Base-by-base conservation (phyloP, 2,888 invertebrate genomes). In the Lepetodrilus schrolli region DNA sequence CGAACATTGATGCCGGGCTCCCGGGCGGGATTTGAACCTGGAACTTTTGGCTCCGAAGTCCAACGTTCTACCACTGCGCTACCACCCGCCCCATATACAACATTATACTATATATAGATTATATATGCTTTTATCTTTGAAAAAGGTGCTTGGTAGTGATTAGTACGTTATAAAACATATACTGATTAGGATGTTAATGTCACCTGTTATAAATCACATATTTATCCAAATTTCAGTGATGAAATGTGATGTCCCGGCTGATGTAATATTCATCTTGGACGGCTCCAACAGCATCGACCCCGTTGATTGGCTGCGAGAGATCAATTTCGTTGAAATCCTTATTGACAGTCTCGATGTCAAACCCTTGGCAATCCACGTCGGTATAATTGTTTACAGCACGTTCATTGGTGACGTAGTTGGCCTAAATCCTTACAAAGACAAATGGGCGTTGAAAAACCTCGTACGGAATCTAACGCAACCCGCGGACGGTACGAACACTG, bases 221-320 rank as follows among this genome's bases (percentile, higher is more conserved):
- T 43, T 2, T 43, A 43, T 43, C 43, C 13, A 43, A 43, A 43
- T 76, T 77, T 23, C 73, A 84, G 84, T 78, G 69, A 71, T 79
- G 10, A 80, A 83, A 1, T 86, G 86, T 72, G 81, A 84, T 66
- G 81, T 82, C 4, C 84, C 86, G 1, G 85, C 79, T 1, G 86
- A 86, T 65, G 83, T 86, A 21, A 83, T 86, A 2, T 83, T 86
- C 71, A 74, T 86, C 2, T 75, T 86, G 69, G 86, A 86, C 71
- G 85, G 84, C 3, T 86, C 85, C 0, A 77, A 82, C 76, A 84
- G 84, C 70, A 86, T 86, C 49, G 79, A 76, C 21, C 78, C 80
- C 37, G 69, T 34, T 0, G 84, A 85, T 36, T 86, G 82, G 79
- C 73, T 77, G 5, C 78, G 81, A 66, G 82, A 81, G 72, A 84